Evolutionary conservation across 2,113 vertebrate genomes (phyloP).

Genomic region (Sinocyclocheilus anshuiensis): DNA sequence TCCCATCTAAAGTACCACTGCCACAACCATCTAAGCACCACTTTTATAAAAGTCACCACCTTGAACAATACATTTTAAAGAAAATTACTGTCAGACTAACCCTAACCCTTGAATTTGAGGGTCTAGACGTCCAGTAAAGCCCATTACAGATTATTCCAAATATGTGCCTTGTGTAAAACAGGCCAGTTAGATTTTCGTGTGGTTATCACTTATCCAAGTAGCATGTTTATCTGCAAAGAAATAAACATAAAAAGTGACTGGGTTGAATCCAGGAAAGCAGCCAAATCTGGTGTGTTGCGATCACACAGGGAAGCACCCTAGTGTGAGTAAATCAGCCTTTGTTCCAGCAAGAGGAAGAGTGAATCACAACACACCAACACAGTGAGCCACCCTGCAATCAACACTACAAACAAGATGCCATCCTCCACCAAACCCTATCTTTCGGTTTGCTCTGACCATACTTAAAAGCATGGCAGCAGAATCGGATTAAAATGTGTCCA

Average conservation of each 20-base stretch:
- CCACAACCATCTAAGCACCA: not conserved
- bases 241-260: constrained; percentile 5
- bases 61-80: not conserved
- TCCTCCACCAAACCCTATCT: not conserved
- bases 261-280: constrained; percentile 49
- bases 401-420: not conserved
- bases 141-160: constrained; percentile 29
- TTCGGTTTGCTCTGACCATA: constrained; percentile 2
- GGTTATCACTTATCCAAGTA: constrained; percentile 64
- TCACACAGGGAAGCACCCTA: constrained; percentile 29
- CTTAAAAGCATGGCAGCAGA: not conserved
- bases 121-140: constrained; percentile 14
- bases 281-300: constrained; percentile 4
- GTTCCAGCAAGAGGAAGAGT: constrained; percentile 40
- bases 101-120: not conserved
- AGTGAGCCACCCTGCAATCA: constrained; percentile 35
- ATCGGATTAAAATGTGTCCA: constrained; percentile 14
- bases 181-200: constrained; percentile 54
- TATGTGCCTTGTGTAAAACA: constrained; percentile 55
- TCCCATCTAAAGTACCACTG: not conserved
- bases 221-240: constrained; percentile 43
- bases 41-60: not conserved
- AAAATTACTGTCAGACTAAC: constrained; percentile 14
- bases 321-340: constrained; percentile 51
- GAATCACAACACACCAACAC: constrained; percentile 51